A percentile compares a stretch with the other conserved stretches of the same genome.
Evolutionary conservation across 1,140 invertebrate species (phyloP).

Genomic region (Papilio glaucus): DNA sequence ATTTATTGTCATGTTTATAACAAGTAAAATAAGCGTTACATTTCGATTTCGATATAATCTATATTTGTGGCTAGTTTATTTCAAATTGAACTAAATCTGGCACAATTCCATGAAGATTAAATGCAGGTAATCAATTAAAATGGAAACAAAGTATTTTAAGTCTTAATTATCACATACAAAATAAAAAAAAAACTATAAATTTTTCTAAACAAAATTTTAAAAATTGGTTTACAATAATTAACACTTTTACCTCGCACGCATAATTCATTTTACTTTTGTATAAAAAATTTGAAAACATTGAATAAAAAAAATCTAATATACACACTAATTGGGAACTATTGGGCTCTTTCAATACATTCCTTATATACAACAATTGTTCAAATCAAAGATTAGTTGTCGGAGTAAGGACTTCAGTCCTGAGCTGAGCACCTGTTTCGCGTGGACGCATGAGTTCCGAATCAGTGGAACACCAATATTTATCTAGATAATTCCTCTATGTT

Average conservation of each 20-base stretch:
- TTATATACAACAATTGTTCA: constrained; percentile 33
- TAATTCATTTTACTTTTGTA: constrained; percentile 34
- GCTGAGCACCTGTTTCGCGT: background rate
- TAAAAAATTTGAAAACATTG: constrained; percentile 27
- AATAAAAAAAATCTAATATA: constrained; percentile 5
- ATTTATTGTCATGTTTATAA: background rate
- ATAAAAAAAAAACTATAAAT: constrained; percentile 17
- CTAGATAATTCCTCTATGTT: background rate
- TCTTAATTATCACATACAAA: constrained; percentile 25
- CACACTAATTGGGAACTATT: constrained; percentile 11
- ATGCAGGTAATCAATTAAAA: background rate
- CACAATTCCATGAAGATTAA: background rate
- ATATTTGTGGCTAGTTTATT: background rate
- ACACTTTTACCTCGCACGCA: background rate
- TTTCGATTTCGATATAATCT: background rate
- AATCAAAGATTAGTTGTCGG: background rate
- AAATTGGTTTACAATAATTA: constrained; percentile 15
- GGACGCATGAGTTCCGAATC: background rate
- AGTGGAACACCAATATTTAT: background rate
- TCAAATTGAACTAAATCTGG: background rate
- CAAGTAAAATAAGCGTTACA: background rate
- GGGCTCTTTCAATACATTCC: constrained; percentile 30
- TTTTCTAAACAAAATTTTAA: constrained; percentile 11
- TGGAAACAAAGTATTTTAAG: constrained; percentile 18
- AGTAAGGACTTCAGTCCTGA: background rate